These are phyloP conservation scores for Athalia cordata DNA, from an alignment of 2,888 invertebrate species.

Conservation along the genomic window DNA sequence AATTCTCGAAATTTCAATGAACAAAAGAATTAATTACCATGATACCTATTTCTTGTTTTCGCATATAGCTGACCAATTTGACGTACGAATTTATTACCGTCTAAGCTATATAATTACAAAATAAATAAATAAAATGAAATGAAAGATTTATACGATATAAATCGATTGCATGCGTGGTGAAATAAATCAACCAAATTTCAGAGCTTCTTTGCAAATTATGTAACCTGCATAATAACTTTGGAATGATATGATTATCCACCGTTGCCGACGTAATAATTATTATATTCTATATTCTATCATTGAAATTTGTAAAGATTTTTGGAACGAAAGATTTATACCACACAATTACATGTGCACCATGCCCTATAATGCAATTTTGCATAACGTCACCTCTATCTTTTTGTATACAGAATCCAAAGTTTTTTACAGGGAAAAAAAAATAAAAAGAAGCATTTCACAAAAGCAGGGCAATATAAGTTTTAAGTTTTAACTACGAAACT, in stretches of 20 bases:
- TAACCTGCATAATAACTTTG: neutral
- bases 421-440: slow-evolving; percentile 4
- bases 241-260: neutral
- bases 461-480: slow-evolving; percentile 26
- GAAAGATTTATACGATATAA: too few relatives aligned
- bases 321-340: neutral
- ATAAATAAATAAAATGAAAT: neutral
- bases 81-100: slow-evolving; percentile 36
- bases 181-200: slow-evolving; percentile 7
- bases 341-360: neutral
- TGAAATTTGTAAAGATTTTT: slow-evolving; percentile 19
- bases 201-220: neutral
- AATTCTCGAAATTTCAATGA: neutral
- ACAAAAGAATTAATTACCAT: neutral
- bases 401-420: slow-evolving; percentile 3
- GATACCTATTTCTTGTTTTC: slow-evolving; percentile 10
- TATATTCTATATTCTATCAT: neutral
- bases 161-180: too few relatives aligned
- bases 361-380: neutral
- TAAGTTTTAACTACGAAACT: slow-evolving; percentile 35
- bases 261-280: too few relatives aligned
- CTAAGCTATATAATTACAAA: slow-evolving; percentile 10
- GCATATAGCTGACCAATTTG: slow-evolving; percentile 38
- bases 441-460: slow-evolving; percentile 2
- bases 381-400: neutral